phyloP scores from a whole-genome alignment of 2,797 vertebrate genomes.

The Hyperoplus immaculatus region DNA sequence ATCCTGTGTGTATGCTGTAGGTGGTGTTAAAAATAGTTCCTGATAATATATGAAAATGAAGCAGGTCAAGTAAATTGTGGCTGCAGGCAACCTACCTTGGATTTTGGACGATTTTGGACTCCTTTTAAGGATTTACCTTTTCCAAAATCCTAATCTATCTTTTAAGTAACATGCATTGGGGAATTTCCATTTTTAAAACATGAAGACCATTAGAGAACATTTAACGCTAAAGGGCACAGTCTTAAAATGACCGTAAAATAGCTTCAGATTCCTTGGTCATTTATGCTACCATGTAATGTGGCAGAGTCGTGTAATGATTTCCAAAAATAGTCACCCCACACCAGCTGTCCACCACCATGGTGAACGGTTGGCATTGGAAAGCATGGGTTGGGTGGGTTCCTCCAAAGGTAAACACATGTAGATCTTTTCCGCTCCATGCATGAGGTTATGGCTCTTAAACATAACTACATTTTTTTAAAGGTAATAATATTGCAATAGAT shows the following conservation, averaged over 20 bases:
- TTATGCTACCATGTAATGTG: conserved; percentile 14
- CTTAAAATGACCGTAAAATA: conserved; percentile 15
- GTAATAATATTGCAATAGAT: conserved; percentile 13
- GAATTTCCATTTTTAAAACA: neutral
- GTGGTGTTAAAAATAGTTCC: neutral
- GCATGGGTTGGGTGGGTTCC: conserved; percentile 34
- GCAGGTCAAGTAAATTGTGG: neutral
- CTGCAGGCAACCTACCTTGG: neutral
- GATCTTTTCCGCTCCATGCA: conserved; percentile 24
- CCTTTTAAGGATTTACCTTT: neutral
- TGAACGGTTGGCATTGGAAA: conserved; percentile 36
- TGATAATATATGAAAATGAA: neutral
- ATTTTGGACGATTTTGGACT: neutral
- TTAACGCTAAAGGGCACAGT: neutral
- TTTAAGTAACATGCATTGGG: neutral
- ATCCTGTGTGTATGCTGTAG: neutral
- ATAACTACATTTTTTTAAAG: conserved; percentile 5
- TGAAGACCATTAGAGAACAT: neutral
- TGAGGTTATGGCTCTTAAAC: neutral
- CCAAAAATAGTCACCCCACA: conserved; percentile 37
- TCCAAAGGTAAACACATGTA: conserved; percentile 44
- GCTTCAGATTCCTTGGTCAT: conserved; percentile 18
- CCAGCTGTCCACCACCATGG: conserved; percentile 15
- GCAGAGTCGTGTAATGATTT: conserved; percentile 42
- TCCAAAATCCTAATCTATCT: neutral